Conservation (phyloP, 2,797 vertebrate genomes). For the Channa striata region DNA sequence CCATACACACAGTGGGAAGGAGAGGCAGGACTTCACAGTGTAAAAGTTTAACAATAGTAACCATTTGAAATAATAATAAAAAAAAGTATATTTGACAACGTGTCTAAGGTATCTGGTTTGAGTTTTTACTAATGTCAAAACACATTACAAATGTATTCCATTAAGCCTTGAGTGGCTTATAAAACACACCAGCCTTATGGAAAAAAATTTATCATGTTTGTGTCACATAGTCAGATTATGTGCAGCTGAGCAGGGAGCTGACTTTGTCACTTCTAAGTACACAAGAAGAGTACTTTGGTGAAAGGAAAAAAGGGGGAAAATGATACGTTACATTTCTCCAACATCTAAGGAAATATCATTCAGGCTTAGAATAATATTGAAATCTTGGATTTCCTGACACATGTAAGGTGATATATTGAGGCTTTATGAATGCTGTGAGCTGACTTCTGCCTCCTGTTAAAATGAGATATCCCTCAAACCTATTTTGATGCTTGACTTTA, state of each 20-base stretch:
- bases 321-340: slow-evolving; percentile 73
- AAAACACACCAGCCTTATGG: slow-evolving; percentile 68
- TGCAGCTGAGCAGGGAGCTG: slow-evolving; percentile 71
- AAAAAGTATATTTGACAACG: slow-evolving; percentile 61
- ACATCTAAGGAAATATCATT: slow-evolving; percentile 82
- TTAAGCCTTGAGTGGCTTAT: slow-evolving; percentile 81
- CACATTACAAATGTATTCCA: slow-evolving; percentile 77
- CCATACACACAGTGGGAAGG: slow-evolving; percentile 61
- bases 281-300: slow-evolving; percentile 58
- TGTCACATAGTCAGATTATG: slow-evolving; percentile 81
- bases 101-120: slow-evolving; percentile 65
- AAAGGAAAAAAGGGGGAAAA: slow-evolving; percentile 41
- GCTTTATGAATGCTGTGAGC: slow-evolving; percentile 80
- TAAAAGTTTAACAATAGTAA: slow-evolving; percentile 69
- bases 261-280: slow-evolving; percentile 77
- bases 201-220: slow-evolving; percentile 74
- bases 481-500: slow-evolving; percentile 77
- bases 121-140: slow-evolving; percentile 74
- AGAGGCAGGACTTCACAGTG: slow-evolving; percentile 67
- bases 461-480: slow-evolving; percentile 81
- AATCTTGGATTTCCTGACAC: slow-evolving; percentile 81
- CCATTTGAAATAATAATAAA: slow-evolving; percentile 34
- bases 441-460: slow-evolving; percentile 79
- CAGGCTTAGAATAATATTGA: slow-evolving; percentile 83
- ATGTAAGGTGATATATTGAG: slow-evolving; percentile 80